phyloP scores from a whole-genome alignment of 35 echinoderm and acorn worm genomes.

The Eucidaris tribuloides region DNA sequence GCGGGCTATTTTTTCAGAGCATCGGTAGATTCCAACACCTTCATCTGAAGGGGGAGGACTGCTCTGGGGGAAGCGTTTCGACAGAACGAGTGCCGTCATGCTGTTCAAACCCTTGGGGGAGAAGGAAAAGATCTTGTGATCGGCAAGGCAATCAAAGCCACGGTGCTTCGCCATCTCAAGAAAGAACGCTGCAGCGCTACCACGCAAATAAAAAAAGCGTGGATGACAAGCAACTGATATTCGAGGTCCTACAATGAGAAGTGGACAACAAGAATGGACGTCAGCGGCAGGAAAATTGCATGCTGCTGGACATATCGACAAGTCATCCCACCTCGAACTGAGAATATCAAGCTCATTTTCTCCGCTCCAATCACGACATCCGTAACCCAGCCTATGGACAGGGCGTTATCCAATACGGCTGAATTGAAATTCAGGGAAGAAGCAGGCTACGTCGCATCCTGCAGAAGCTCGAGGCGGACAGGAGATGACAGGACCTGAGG shows the following conservation, averaged over 20 bases:
- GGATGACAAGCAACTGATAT: no score
- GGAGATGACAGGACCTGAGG: background rate
- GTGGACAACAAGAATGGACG: slow-evolving; percentile 6
- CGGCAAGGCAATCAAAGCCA: slow-evolving; percentile 1
- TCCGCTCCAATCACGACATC: no score
- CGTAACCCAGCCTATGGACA: background rate
- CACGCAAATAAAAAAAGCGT: no score
- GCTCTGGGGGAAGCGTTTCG: background rate
- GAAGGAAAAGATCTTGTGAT: no score
- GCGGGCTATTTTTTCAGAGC: slow-evolving; percentile 1
- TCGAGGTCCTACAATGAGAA: background rate
- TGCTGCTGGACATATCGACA: slow-evolving; percentile 11
- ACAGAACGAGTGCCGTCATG: slow-evolving; percentile 18
- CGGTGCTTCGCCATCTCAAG: background rate
- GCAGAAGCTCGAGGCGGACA: background rate
- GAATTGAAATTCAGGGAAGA: slow-evolving; percentile 21
- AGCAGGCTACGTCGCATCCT: background rate
- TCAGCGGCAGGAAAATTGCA: no score
- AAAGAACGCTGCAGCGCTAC: no score
- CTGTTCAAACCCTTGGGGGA: background rate
- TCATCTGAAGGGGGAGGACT: background rate
- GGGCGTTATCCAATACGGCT: background rate
- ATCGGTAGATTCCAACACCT: background rate
- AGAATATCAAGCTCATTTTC: no score
- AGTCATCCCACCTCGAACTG: background rate